These are phyloP conservation scores for Petrolisthes cinctipes DNA, from an alignment of 2,888 invertebrate species.

Conservation along the genomic window DNA sequence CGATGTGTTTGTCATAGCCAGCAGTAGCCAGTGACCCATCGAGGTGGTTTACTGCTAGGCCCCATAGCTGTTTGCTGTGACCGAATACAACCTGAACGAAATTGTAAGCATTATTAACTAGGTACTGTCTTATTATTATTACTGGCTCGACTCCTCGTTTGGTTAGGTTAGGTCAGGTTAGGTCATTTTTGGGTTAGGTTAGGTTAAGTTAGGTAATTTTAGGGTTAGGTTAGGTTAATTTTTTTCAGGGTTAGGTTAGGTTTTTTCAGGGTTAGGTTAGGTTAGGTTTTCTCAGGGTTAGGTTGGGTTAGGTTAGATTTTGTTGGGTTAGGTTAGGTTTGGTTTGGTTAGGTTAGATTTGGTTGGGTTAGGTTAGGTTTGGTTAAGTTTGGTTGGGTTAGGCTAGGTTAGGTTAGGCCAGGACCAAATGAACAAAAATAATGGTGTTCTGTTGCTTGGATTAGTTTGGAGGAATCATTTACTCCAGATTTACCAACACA, in stretches of 20 bases:
- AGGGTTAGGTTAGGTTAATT: no score
- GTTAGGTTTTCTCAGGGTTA: background rate
- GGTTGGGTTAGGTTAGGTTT: background rate
- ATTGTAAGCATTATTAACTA: no score
- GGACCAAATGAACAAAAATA: no score
- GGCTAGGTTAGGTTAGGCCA: background rate
- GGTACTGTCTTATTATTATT: no score
- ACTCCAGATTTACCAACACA: no score
- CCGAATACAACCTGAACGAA: constrained; percentile 81
- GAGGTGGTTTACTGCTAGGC: constrained; percentile 89
- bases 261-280: background rate
- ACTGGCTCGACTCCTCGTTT: no score
- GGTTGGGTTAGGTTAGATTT: background rate
- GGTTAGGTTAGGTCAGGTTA: no score
- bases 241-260: no score
- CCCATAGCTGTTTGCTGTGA: constrained; percentile 88
- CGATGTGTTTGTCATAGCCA: constrained; percentile 92
- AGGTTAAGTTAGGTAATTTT: no score
- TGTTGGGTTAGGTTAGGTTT: background rate
- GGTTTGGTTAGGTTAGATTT: background rate
- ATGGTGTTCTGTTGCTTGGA: no score
- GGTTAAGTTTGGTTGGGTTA: background rate
- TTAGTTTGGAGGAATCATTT: no score
- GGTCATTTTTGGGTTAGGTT: no score
- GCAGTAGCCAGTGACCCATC: constrained; percentile 91